Base-by-base conservation (phyloP, 2,797 vertebrate genomes). In the Crenichthys baileyi region DNA sequence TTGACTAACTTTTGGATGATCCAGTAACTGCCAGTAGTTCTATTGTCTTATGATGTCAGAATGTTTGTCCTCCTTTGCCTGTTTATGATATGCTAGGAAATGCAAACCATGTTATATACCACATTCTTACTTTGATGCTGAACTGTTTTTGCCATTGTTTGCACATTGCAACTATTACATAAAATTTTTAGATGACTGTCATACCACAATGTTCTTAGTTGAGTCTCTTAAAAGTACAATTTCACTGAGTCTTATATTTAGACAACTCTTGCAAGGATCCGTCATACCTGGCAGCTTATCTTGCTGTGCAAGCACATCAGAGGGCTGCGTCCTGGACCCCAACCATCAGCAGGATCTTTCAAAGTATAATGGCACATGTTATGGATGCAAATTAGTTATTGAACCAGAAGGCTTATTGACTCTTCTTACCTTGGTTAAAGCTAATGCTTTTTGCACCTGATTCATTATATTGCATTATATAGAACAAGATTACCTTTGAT, bases 351-450 rank as follows among this genome's bases (percentile, higher is more conserved):
- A 77, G 80, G 68, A 83, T 81, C 83, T 75, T 86, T 80, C 78
- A 88, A 77, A 68, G 77, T 77, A 72, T 87, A 86, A 87, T 85
- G 80, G 85, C 85, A 63, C 55, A 82, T 36, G 73, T 88, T 90
- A 90, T 87, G 81, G 87, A 91, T 87, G 79, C 86, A 89, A 89
- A 90, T 89, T 77, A 81, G 82, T 91, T 93, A 91, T 77, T 73
- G 87, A 92, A 93, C 92, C 85, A 80, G 82, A 46, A 70, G 82
- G 79, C 44, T 78, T 83, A 94, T 94, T 85, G 90, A 95, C 93
- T 79, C 77, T 76, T 60, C 76, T 81, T 87, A 74, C 74, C 68
- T 91, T 85, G 83, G 73, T 90, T 89, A 83, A 90, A 82, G 77
- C 78, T 87, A 89, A 93, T 87, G 84, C 77, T 80, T 86, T 90